phyloP scores from a whole-genome alignment of 2,797 vertebrate species.

The Enteromius viviparus region DNA sequence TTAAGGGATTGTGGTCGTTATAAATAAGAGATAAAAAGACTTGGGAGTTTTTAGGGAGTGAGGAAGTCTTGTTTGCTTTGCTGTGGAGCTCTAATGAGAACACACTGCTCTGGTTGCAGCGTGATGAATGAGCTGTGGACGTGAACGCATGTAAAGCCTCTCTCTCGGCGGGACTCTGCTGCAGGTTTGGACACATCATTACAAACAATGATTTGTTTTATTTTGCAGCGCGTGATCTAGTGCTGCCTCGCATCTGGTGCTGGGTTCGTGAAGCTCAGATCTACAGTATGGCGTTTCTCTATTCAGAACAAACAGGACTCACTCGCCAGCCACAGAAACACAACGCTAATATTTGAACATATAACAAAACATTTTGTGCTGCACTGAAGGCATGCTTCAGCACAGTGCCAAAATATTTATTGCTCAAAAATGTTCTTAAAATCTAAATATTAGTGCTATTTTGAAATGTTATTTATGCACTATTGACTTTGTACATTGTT shows the following conservation, averaged over 20 bases:
- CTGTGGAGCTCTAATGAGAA: conserved; percentile 50
- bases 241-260: conserved; percentile 40
- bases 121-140: conserved; percentile 48
- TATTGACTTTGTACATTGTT: background rate
- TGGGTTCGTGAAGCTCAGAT: background rate
- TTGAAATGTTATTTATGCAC: background rate
- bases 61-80: conserved; percentile 22
- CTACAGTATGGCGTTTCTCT: conserved; percentile 11
- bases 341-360: background rate
- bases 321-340: no score
- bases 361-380: background rate
- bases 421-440: background rate
- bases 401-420: no score
- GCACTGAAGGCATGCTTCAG: background rate
- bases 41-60: background rate
- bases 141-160: conserved; percentile 24
- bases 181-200: conserved; percentile 47
- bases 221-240: conserved; percentile 34
- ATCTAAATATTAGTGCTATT: background rate
- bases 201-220: conserved; percentile 53
- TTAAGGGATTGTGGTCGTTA: conserved; percentile 23
- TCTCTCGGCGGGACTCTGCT: conserved; percentile 35
- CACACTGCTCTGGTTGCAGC: conserved; percentile 49
- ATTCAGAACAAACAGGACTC: background rate
- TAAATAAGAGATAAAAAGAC: conserved; percentile 12